Base-by-base conservation (phyloP, 2,797 vertebrate genomes). In the Spinus pinus region DNA sequence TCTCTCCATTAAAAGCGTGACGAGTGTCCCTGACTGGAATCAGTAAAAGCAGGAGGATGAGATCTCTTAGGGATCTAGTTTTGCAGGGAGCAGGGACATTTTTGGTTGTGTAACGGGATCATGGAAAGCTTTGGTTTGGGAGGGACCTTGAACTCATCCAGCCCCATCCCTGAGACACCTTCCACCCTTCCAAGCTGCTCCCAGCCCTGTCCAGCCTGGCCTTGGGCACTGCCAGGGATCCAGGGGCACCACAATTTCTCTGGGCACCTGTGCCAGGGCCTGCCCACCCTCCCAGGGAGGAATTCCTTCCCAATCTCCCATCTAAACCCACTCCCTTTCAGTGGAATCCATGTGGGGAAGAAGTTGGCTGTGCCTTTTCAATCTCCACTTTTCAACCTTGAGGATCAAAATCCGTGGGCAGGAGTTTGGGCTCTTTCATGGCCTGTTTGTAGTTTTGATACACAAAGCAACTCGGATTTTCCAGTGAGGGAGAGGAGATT, bases 231-330 rank as follows among this genome's bases (percentile, higher is more conserved):
- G 0, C 54, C 71, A 82, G n/a, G 28, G 57, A 30, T 64, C 39
- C 39, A 39, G 56, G 23, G 17, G 0, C 78, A 39, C 37, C 57
- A 22, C 57, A 46, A 6, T 4, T 77, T 1, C 54, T 53, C 51
- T 57, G 51, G 31, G 5, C 4, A 56, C 0, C 41, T 7, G 3
- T 39, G 2, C 37, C 46, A 70, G 22, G 3, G 2, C 50, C 23
- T 30, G 0, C 3, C 20, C 21, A 53, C 7, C 8, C n/a, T 46
- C 44, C 1, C 21, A 35, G 18, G 14, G 17, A 51, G 2, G 1
- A 3, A 14, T 41, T 46, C 7, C 7, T 33, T 5, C 39, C 47
- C 2, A 42, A 41, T 8, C 51, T 60, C 51, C 53, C 41, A 60
- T 30, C 46, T 30, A 25, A 57, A 30, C 17, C 27, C 49, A 11